Evolutionary conservation across 2,888 invertebrate genomes (phyloP), one percentile per base, ranked within the genome.

Genomic region (Itoplectis maculator): DNA sequence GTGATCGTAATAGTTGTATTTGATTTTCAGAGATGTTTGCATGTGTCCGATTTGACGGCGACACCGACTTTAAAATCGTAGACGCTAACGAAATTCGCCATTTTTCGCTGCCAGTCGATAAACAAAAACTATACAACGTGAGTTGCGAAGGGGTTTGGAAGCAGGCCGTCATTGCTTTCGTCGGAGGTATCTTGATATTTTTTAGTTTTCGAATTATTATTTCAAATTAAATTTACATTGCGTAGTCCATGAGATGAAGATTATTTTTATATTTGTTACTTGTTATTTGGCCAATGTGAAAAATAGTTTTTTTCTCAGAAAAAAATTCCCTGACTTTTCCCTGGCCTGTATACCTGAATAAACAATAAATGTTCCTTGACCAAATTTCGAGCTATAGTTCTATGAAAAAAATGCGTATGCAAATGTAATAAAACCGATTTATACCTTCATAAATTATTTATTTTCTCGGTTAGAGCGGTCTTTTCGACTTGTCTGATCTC

Each of bases 131-230:
- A 15, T 61, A 61, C 15, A 61, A 61, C 61, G 37, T 61, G 8
- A 15, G 35, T 7, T n/a, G n/a, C 61, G 61, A 61, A n/a, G 61
- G 61, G 2, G 61, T 6, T 18, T 61, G 18, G 15, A 35, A 37
- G 18, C 61, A 61, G 37, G 61, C 37, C 15, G 61, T 37, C 37
- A 61, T 61, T 37, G 61, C 61, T n/a, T 61, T 61, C n/a, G 61
- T 37, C 7, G 61, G 35, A 61, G 61, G 61, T 61, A 61, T 61
- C 6, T 61, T 61, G 42, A 42, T 13, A 42, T 42, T 4, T 42
- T 13, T 42, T 5, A 29, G 5, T 29, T 29, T 29, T 29, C 29
- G 29, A 29, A 29, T 29, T 29, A 29, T 42, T 42, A 3, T 11
- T 11, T 3, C 42, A 11, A 42, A 42, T 11, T 42, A 9, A 13